phyloP scores from a whole-genome alignment of 2,113 vertebrate genomes.

The Heteronetta atricapilla region DNA sequence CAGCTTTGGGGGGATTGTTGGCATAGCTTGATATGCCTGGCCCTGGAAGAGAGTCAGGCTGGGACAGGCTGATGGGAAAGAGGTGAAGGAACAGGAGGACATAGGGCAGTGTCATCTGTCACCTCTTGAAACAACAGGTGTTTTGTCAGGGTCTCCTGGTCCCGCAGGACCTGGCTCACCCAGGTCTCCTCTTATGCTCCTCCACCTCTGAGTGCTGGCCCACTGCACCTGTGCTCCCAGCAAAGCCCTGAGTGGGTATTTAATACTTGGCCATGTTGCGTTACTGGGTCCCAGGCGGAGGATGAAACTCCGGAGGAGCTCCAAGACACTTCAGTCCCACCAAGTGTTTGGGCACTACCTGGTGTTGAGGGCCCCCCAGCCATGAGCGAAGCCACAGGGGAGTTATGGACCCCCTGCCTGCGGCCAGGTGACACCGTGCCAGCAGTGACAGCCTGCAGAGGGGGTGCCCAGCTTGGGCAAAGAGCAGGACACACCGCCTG shows the following conservation, averaged over 20 bases:
- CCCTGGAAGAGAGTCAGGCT: conserved; percentile 50
- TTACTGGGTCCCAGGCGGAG: not conserved
- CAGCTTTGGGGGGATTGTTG: conserved; percentile 33
- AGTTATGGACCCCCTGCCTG: not conserved
- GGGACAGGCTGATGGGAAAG: not conserved
- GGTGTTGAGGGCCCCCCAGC: not conserved
- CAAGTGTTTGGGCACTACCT: rapidly evolving
- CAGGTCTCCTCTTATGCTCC: rapidly evolving
- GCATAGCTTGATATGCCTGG: conserved; percentile 73
- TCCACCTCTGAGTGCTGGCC: not conserved
- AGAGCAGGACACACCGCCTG: not conserved
- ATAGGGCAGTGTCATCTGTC: not conserved
- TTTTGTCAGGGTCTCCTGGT: not conserved
- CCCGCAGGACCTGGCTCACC: not conserved
- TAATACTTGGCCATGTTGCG: not conserved
- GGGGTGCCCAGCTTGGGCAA: not conserved
- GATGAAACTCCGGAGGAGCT: not conserved
- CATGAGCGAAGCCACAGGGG: rapidly evolving
- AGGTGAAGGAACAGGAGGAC: not conserved
- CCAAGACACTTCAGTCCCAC: not conserved
- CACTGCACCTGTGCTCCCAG: not conserved
- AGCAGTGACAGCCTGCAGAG: rapidly evolving
- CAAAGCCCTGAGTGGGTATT: not conserved
- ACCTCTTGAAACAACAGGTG: not conserved
- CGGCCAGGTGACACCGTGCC: rapidly evolving